Base-by-base conservation (phyloP, 1,140 invertebrate genomes). In the Drosophila obscura region DNA sequence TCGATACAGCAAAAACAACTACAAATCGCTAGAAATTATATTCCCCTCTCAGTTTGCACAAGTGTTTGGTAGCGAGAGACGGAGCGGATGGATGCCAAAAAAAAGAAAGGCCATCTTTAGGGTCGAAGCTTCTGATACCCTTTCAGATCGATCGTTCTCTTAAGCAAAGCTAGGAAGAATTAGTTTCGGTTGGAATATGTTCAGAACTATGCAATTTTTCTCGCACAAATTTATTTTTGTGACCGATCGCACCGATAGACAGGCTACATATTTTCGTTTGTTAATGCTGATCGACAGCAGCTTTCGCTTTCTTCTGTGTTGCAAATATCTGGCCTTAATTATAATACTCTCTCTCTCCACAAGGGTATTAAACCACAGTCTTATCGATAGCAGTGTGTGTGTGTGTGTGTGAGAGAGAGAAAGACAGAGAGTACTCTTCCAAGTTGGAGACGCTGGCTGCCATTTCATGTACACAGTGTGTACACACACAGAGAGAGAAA, bases 381-480 rank as follows among this genome's bases (percentile, higher is more conserved):
- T 57, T 57, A 57, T 74, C 55, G 71, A 74, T 74, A 49, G 16
- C 26, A 35, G 80, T 65, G 71, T 87, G 48, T 67, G 63, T 55
- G 60, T 67, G 63, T 55, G 60, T 50, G 55, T 43, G 39, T 26
- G 46, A n/a, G 44, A 41, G 43, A 46, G 58, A 39, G 59, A 56
- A 6, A 35, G 31, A 19, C 19, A 35, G 31, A 35, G 31, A 35
- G 31, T 35, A 35, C 31, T 35, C 9, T 35, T 58, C 15, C 53
- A 64, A 85, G 73, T 80, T 73, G 62, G 77, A 85, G 81, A 68
- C 26, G 57, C 45, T 75, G 68, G 57, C 45, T 78, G 68, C 55
- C 73, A 65, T 87, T 87, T 88, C 83, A 88, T 39, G 39, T 19
- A 19, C 19, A 19, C 19, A n/a, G n/a, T n/a, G n/a, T n/a, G n/a